These are phyloP conservation scores for Sebastes minor DNA, from an alignment of 2,797 vertebrate species.

Conservation along the genomic window DNA sequence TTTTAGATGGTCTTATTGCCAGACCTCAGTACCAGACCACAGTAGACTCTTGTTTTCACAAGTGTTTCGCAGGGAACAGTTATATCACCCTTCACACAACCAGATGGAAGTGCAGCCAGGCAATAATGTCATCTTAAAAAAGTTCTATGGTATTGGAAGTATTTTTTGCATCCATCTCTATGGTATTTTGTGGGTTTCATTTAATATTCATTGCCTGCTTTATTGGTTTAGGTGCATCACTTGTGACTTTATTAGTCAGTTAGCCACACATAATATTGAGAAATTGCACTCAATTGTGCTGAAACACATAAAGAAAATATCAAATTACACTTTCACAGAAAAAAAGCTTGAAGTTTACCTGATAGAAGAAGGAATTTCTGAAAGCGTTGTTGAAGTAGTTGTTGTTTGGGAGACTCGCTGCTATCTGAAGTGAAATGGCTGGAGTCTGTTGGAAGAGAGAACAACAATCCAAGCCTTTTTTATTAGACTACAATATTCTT, in stretches of 20 bases:
- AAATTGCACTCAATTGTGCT: not conserved
- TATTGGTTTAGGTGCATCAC: not conserved
- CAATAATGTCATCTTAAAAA: not conserved
- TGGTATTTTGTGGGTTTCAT: not conserved
- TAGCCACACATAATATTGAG: not conserved
- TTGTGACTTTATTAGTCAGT: not conserved
- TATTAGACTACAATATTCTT: not conserved
- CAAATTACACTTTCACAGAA: not conserved
- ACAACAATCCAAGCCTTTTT: not conserved
- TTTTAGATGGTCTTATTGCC: not conserved
- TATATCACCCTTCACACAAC: not conserved
- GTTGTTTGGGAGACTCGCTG: slow-evolving; percentile 83
- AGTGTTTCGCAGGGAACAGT: not conserved
- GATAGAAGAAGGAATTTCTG: slow-evolving; percentile 88
- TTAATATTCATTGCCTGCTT: not conserved
- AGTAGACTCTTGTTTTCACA: accelerated
- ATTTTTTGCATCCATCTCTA: not conserved
- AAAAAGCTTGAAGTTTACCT: slow-evolving; percentile 76
- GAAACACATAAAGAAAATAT: not conserved
- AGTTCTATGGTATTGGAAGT: not conserved
- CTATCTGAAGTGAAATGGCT: slow-evolving; percentile 82
- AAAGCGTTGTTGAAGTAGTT: slow-evolving; percentile 83
- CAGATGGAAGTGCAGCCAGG: not conserved
- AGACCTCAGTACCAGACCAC: not conserved
- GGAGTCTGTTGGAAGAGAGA: slow-evolving; percentile 77